Percentiles rank a stretch among this genome's conserved stretches.
phyloP scores from a whole-genome alignment of 2,797 vertebrate genomes.

The Erpetoichthys calabaricus region DNA sequence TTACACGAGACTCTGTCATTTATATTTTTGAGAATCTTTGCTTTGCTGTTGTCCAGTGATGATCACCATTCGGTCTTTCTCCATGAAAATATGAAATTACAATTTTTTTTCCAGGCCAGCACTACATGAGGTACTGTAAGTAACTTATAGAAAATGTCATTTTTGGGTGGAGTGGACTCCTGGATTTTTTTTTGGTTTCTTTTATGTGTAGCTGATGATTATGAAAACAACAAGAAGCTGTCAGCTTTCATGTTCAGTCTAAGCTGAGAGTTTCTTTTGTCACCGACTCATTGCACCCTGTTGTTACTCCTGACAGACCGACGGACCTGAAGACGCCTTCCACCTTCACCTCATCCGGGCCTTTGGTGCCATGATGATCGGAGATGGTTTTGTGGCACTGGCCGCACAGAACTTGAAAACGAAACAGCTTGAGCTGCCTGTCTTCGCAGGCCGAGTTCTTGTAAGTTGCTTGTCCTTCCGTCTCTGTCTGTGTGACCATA shows the following conservation, averaged over 20 bases:
- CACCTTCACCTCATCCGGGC: constrained; percentile 13
- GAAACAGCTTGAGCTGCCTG: constrained; percentile 6
- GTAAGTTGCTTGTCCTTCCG: constrained; percentile 6
- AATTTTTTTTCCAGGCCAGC: too few relatives aligned
- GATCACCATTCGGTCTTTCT: too few relatives aligned
- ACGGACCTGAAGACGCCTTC: constrained; percentile 5
- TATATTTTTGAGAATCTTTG: too few relatives aligned
- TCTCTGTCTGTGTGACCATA: too few relatives aligned
- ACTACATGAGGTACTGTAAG: too few relatives aligned
- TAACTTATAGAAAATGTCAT: neutral
- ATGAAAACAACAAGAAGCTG: too few relatives aligned
- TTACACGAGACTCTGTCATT: too few relatives aligned
- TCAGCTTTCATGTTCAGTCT: too few relatives aligned
- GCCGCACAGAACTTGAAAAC: constrained; percentile 7
- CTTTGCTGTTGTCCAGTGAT: too few relatives aligned
- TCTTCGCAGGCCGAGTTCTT: constrained; percentile 14
- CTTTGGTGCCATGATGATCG: constrained; percentile 19
- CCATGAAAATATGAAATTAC: too few relatives aligned
- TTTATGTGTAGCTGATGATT: neutral
- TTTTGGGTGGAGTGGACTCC: neutral
- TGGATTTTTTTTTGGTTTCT: neutral
- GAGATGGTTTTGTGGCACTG: constrained; percentile 18
- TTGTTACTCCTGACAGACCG: neutral
- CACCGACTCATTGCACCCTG: too few relatives aligned
- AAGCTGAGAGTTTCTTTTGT: too few relatives aligned